Base-by-base conservation (phyloP, 2,888 invertebrate genomes). In the Dryobota labecula region DNA sequence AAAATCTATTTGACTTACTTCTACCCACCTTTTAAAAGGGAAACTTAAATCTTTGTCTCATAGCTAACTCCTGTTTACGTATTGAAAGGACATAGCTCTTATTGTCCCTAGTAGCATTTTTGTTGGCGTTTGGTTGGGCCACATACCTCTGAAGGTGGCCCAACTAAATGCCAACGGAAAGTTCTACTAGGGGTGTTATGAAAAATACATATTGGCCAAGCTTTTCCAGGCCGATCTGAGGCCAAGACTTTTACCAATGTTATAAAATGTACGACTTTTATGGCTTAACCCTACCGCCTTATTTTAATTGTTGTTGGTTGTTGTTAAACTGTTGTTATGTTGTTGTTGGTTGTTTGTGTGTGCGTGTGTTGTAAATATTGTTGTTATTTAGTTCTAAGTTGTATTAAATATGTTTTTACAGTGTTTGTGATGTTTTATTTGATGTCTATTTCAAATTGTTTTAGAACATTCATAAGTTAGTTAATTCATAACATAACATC, bases 301-400 rank as follows among this genome's bases (percentile, higher is more conserved):
- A 49, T 67, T 68, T 45, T 73, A 68, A 67, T 69, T 79, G 76
- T 72, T 81, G 77, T 76, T 75, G 41, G 47, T 73, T 67, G 49
- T 80, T 77, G 57, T 75, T 60, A 11, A 53, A 51, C 53, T 76
- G 61, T 76, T 84, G 77, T 80, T 76, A 67, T 27, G 18, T 67
- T 74, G 47, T 69, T 78, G 78, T 83, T 79, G 45, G 70, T 84
- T 83, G 75, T 60, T 51, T 86, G 83, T 83, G 84, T 83, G 75
- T 84, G 82, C 63, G 54, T 78, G 80, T 71, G 67, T 82, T 90
- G 89, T 89, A 88, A 87, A 87, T 89, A 90, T 69, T 78, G 54
- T 88, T 88, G 89, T 91, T 90, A 86, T 87, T 81, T 91, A 86
- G 84, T 88, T 84, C 76, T 91, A 87, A 86, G 78, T 15, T 73